Evolutionary conservation across 2,113 vertebrate genomes (phyloP).

Genomic region (Triplophysa dalaica): DNA sequence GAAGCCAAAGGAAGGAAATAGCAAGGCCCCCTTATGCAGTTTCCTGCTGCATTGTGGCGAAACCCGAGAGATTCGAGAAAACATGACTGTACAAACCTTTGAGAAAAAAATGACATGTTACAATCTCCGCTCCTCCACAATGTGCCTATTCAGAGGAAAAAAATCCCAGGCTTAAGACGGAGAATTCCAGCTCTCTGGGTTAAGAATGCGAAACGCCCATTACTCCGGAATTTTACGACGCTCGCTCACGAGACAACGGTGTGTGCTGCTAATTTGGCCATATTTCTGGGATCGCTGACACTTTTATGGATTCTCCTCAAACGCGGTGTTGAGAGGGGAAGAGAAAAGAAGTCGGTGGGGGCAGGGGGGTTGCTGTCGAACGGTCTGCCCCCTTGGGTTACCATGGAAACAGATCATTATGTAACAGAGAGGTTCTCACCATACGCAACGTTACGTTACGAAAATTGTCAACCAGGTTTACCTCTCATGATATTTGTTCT

Average conservation of each 20-base stretch:
- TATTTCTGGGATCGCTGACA: constrained; percentile 71
- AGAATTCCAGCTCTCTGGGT: constrained; percentile 54
- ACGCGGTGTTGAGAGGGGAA: constrained; percentile 26
- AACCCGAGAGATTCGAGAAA: not conserved
- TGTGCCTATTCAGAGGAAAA: constrained; percentile 36
- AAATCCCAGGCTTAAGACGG: constrained; percentile 33
- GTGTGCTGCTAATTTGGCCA: constrained; percentile 71
- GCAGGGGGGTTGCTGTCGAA: constrained; percentile 29
- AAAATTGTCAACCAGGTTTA: constrained; percentile 48
- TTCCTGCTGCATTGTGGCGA: constrained; percentile 10
- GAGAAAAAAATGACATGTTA: constrained; percentile 26
- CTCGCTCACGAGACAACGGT: constrained; percentile 59
- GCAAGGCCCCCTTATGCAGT: constrained; percentile 6
- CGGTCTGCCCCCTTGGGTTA: constrained; percentile 65
- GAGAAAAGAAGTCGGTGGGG: constrained; percentile 35
- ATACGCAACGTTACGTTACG: constrained; percentile 56
- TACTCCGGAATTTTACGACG: constrained; percentile 62
- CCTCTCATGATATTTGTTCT: not conserved
- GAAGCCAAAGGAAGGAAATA: constrained; percentile 28
- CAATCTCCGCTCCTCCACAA: constrained; percentile 33
- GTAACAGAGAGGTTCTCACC: constrained; percentile 61
- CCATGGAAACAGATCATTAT: constrained; percentile 67
- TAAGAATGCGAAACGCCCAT: constrained; percentile 47
- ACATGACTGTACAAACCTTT: not conserved
- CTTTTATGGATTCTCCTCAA: constrained; percentile 65